Evolutionary conservation across 2,888 invertebrate species (phyloP).

Genomic region (Andrena fulva): DNA sequence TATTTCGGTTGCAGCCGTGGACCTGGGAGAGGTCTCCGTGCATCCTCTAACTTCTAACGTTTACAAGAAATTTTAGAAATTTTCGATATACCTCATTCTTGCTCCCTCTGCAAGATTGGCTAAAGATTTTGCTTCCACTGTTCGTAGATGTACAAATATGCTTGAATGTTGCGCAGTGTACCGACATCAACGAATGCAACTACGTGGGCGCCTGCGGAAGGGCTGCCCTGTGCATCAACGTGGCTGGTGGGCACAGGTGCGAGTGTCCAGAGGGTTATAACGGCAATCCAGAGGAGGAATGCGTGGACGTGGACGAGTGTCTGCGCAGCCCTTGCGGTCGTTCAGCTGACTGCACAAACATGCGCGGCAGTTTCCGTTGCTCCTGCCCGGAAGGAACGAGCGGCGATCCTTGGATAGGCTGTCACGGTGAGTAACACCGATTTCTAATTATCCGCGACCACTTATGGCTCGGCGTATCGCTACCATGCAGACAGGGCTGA

Average conservation of each 20-base stretch:
- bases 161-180: constrained; percentile 86
- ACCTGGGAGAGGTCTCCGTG: neutral
- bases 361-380: constrained; percentile 92
- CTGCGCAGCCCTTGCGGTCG: constrained; percentile 91
- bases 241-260: constrained; percentile 93
- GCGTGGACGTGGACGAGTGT: constrained; percentile 92
- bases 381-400: constrained; percentile 93
- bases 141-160: too few species aligned
- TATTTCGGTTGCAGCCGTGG: too few species aligned
- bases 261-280: constrained; percentile 93
- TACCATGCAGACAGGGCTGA: neutral
- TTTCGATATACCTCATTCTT: too few species aligned
- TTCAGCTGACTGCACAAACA: constrained; percentile 92
- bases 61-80: too few species aligned
- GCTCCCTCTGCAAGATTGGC: too few species aligned
- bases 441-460: constrained; percentile 42
- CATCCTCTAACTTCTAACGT: neutral
- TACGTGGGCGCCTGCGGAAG: constrained; percentile 90
- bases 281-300: constrained; percentile 92
- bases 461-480: neutral
- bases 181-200: constrained; percentile 94
- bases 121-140: too few species aligned
- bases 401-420: constrained; percentile 91
- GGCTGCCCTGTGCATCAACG: constrained; percentile 92
- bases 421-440: constrained; percentile 88